phyloP scores from a whole-genome alignment of 2,113 vertebrate genomes.

The Pseudorasbora parva region DNA sequence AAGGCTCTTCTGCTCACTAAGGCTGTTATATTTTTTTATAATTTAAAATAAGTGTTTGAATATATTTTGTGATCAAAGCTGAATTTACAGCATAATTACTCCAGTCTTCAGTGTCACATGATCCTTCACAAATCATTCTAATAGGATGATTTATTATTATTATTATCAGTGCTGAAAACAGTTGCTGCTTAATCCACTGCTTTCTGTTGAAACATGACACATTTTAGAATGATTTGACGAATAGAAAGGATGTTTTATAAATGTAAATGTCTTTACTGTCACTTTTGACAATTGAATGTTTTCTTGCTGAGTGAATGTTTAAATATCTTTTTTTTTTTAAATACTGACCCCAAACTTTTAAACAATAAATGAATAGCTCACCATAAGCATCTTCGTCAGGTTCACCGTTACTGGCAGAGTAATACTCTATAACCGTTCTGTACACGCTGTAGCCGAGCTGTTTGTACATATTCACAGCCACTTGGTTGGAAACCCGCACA shows the following conservation, averaged over 20 bases:
- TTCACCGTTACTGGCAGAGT: conserved; percentile 94
- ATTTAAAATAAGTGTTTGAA: not conserved
- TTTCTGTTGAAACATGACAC: not conserved
- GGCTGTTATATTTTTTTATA: not conserved
- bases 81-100: not conserved
- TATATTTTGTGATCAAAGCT: not conserved
- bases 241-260: not conserved
- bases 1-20: not conserved
- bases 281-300: not conserved
- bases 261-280: not conserved
- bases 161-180: not conserved
- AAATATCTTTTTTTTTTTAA: not conserved
- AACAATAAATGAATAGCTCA: conserved; percentile 62
- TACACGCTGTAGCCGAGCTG: conserved; percentile 96
- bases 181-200: not conserved
- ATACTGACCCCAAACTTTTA: not conserved
- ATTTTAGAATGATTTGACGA: not conserved
- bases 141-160: not conserved
- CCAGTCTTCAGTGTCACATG: not conserved
- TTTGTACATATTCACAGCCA: conserved; percentile 97
- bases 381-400: conserved; percentile 95
- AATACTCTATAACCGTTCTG: conserved; percentile 93
- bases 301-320: not conserved
- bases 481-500: conserved; percentile 95
- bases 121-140: not conserved